Base-by-base conservation (phyloP, 2,113 vertebrate species). In the Bubalus kerabau region DNA sequence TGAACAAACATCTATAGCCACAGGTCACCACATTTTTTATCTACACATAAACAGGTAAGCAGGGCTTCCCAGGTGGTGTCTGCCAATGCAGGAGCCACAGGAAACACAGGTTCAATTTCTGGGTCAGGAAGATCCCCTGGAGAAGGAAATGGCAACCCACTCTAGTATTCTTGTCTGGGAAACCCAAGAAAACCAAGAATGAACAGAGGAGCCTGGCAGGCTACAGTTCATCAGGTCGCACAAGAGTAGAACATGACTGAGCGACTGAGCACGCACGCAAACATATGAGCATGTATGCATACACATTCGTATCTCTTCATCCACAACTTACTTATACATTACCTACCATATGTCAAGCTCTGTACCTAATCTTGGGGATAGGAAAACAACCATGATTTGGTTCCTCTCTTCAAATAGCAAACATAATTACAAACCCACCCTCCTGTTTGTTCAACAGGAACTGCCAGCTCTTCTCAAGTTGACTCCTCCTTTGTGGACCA, bases 391-490 rank as follows among this genome's bases (percentile, higher is more conserved):
- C 87, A 83, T 54, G 2, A 78, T 84, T 60, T 67, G 50, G 78
- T 83, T 83, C 46, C 52, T 93, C 74, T 93, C 40, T n/a, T 90
- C 43, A 82, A 81, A 74, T 0, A 93, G 30, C 52, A 97, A 95
- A 40, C 13, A 24, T 28, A 59, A 50, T 36, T 81, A 46, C 30
- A 91, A 87, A 86, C 57, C 40, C 74, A 9, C 4, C 43, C 6
- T 76, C 7, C 9, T 56, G 7, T 14, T 32, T 46, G 7, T 76
- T 43, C 12, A 14, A 26, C 40, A 43, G 40, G 24, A 95, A 84
- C 10, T 84, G 64, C 43, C 21, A 80, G 7, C 21, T 87, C 23
- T 96, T 81, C 57, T 91, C 85, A 94, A 28, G 56, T 3, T 9
- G 3, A 46, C 57, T 1, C n/a, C 40, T 52, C 74, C n/a, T 81